phyloP scores from a whole-genome alignment of 64 coral and sea anemone genomes.

The Dendronephthya gigantea region DNA sequence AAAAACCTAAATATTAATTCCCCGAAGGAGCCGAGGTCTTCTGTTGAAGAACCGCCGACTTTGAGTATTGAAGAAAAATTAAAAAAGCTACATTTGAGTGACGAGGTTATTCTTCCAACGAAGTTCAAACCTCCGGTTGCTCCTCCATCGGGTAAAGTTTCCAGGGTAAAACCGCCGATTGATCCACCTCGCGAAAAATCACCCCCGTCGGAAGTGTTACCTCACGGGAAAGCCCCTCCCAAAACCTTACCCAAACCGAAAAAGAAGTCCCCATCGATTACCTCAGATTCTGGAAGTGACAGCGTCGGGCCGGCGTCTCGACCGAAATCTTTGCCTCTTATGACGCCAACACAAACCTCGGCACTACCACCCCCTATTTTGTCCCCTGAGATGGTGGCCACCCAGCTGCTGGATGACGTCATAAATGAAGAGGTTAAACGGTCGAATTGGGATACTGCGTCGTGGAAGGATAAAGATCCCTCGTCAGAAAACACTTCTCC shows the following conservation, averaged over 20 bases:
- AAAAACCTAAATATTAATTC: background rate
- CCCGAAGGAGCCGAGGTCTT: background rate
- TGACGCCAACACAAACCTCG: background rate
- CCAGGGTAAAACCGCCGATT: background rate
- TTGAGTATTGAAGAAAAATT: background rate
- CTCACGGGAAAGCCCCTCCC: background rate
- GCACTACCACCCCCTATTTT: background rate
- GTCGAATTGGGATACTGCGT: constrained; percentile 1
- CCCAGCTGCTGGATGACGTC: constrained; percentile 5
- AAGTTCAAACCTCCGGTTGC: constrained; percentile 3
- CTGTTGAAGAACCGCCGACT: background rate
- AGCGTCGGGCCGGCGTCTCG: background rate
- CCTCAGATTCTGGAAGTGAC: background rate
- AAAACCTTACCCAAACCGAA: constrained; percentile 6
- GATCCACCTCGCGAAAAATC: background rate
- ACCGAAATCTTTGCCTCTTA: background rate
- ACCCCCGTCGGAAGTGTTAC: background rate
- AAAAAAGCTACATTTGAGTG: background rate
- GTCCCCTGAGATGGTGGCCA: background rate
- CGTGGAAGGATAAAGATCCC: background rate
- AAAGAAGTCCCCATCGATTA: background rate
- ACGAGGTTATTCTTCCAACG: background rate
- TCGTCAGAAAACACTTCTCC: background rate
- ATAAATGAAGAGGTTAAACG: background rate
- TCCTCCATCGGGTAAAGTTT: background rate